Evolutionary conservation across 37 sponge, comb jelly and placozoan genomes (phyloP), one percentile per base, ranked within the genome.

Genomic region (Axinella damicornis): DNA sequence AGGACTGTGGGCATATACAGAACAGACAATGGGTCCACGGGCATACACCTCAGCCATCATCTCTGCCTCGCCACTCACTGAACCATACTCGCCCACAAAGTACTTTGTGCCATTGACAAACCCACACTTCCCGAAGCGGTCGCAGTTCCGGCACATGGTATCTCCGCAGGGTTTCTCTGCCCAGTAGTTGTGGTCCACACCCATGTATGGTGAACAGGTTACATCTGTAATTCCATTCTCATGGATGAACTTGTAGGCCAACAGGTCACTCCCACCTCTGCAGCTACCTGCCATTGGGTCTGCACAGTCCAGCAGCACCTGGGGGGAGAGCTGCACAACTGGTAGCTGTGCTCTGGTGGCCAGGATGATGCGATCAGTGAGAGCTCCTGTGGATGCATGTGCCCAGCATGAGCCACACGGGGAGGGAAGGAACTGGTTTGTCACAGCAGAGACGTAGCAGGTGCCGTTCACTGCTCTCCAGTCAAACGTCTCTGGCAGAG

Each of bases 391-490:
- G 33, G 91, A 24, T 12, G 88, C 94, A 65, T 87, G 91, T 16
- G 94, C 94, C 94, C 94, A 94, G 59, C 94, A 94, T 33, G 82
- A 76, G 56, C 94, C 94, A 65, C 94, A 94, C 0, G 94, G 91
- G 0, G 77, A 77, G 41, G 94, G 94, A 1, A 89, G 67, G 66
- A 90, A 83, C 79, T 94, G 94, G 69, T 87, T 94, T 25, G 90
- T 86, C 0, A 70, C 82, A 17, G 77, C 75, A 2, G 88, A 73
- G 57, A 94, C 88, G 66, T 72, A 87, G 61, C 34, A 40, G 0
- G 80, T 80, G 53, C 85, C 79, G 76, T 88, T 88, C 13, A 82
- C 75, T 20, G 33, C 24, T 32, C 87, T 78, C 94, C 94, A 94
- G 81, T 90, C 88, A 59, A 87, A 94, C 30, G 53, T 20, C 31